phyloP scores from a whole-genome alignment of 1,140 invertebrate species.

The Magallana ariakensis region DNA sequence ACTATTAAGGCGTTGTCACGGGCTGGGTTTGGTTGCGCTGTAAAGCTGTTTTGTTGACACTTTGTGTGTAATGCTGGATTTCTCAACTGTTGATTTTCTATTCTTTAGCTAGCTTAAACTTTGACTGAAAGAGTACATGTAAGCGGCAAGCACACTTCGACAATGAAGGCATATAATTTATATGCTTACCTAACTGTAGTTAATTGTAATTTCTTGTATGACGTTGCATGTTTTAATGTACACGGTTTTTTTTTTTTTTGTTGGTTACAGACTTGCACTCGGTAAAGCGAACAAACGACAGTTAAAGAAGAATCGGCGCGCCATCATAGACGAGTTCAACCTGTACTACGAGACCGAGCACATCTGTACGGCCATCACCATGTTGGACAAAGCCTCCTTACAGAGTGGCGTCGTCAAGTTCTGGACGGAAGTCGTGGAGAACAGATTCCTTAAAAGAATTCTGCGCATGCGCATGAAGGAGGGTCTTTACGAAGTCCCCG shows the following conservation, averaged over 20 bases:
- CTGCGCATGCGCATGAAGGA: conserved; percentile 58
- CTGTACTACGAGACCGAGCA: conserved; percentile 57
- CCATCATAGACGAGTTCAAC: conserved; percentile 57
- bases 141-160: too few relatives aligned
- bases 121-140: too few relatives aligned
- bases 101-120: too few relatives aligned
- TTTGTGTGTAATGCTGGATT: neutral
- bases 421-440: conserved; percentile 61
- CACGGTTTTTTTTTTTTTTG: too few relatives aligned
- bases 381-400: conserved; percentile 59
- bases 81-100: too few relatives aligned
- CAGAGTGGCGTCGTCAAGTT: conserved; percentile 61
- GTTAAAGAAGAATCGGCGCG: conserved; percentile 50
- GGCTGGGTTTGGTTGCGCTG: neutral
- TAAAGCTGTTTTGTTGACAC: neutral
- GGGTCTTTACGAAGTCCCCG: conserved; percentile 64
- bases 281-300: conserved; percentile 60
- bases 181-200: too few relatives aligned
- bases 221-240: too few relatives aligned
- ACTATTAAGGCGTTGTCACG: neutral
- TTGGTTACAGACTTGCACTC: conserved; percentile 56
- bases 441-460: conserved; percentile 57
- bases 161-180: too few relatives aligned
- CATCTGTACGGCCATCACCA: conserved; percentile 60
- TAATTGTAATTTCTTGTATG: too few relatives aligned